Conservation (phyloP, 2,113 vertebrate species). For the Haemorhous mexicanus region DNA sequence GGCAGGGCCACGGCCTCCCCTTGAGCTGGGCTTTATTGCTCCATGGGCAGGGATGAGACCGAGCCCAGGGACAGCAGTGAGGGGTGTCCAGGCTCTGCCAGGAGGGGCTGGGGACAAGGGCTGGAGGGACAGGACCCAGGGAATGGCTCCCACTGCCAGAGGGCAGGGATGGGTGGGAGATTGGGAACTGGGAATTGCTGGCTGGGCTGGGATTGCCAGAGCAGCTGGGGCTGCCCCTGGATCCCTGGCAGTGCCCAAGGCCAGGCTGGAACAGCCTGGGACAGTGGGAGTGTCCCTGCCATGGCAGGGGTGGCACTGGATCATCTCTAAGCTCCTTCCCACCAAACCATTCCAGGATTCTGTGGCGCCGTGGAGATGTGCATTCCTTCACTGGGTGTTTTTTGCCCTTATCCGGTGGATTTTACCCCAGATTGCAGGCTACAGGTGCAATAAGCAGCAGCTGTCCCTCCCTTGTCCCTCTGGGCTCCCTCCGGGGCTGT, state of each 20-base stretch:
- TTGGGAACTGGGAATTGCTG: background rate
- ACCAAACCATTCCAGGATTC: background rate
- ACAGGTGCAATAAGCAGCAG: rapidly evolving
- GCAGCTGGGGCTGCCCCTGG: background rate
- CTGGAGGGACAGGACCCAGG: background rate
- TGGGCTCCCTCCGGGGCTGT: background rate
- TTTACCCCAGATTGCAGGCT: background rate
- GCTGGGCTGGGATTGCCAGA: background rate
- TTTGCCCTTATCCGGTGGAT: too few species aligned
- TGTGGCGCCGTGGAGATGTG: background rate
- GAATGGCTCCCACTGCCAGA: background rate
- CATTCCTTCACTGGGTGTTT: rapidly evolving
- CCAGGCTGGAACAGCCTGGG: background rate
- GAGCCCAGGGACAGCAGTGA: background rate
- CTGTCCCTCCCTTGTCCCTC: too few species aligned
- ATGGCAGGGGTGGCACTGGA: background rate
- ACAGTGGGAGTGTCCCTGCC: background rate
- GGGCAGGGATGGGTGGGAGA: background rate
- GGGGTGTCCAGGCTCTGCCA: background rate
- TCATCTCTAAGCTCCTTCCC: background rate
- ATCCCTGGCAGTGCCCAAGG: background rate
- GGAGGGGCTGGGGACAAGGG: background rate
- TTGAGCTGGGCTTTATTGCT: background rate
- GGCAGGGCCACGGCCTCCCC: rapidly evolving
- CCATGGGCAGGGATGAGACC: rapidly evolving